These are phyloP conservation scores for Cyprinodon brontotheroides DNA, from an alignment of 2,113 vertebrate species.

Conservation along the genomic window DNA sequence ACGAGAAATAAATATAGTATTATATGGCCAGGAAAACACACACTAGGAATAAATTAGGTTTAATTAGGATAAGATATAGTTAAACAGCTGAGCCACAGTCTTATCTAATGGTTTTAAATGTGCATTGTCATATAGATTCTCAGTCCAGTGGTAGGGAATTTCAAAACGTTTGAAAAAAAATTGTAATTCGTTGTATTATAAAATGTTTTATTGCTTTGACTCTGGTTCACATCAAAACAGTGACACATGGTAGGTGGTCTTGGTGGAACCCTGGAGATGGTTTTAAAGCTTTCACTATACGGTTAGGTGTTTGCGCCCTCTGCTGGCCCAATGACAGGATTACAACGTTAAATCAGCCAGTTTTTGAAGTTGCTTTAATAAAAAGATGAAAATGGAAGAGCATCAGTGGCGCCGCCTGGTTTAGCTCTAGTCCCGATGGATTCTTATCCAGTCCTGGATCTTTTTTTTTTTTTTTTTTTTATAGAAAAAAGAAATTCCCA, in stretches of 20 bases:
- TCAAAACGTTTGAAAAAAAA: background rate
- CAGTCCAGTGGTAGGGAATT: background rate
- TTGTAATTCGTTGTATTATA: background rate
- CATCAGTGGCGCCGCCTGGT: too few relatives aligned
- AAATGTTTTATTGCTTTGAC: background rate
- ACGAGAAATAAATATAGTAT: background rate
- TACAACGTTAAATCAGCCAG: background rate
- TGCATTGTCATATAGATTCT: background rate
- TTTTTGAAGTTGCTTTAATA: too few relatives aligned
- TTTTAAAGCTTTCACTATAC: background rate
- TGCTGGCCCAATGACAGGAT: constrained; percentile 1
- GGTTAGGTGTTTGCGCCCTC: constrained; percentile 37
- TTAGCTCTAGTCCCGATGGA: too few relatives aligned
- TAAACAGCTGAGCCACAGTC: background rate
- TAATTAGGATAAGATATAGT: background rate
- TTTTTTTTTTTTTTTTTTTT: too few relatives aligned
- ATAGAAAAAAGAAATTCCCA: too few relatives aligned
- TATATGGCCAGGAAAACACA: background rate
- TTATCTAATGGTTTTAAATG: background rate
- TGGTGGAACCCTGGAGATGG: background rate
- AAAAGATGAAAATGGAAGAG: too few relatives aligned
- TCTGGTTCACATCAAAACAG: background rate
- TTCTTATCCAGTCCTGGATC: too few relatives aligned
- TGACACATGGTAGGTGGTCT: background rate
- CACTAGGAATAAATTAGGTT: too few relatives aligned